phyloP scores from a whole-genome alignment of 1,140 invertebrate species.

The Helicorthomorpha holstii region DNA sequence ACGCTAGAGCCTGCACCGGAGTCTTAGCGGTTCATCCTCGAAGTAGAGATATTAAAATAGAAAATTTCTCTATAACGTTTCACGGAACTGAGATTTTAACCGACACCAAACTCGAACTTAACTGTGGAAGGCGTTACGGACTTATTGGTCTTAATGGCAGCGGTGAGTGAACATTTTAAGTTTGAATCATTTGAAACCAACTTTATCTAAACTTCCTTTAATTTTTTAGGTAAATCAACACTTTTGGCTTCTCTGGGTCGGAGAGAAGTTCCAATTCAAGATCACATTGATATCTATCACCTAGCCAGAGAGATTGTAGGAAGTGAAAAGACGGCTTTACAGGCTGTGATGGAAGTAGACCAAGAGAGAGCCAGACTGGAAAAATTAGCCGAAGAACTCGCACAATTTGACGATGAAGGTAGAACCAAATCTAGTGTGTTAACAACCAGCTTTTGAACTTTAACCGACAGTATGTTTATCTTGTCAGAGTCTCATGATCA shows the following conservation, averaged over 20 bases:
- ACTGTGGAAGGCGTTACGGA: constrained; percentile 90
- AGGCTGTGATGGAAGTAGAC: constrained; percentile 98
- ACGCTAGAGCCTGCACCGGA: constrained; percentile 86
- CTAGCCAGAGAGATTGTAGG: constrained; percentile 92
- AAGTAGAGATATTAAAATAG: constrained; percentile 91
- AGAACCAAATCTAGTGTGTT: no score
- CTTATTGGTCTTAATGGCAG: constrained; percentile 91
- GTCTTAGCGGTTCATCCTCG: constrained; percentile 84
- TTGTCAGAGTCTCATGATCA: constrained; percentile 73
- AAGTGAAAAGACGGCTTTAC: constrained; percentile 67
- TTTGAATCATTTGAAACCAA: background rate
- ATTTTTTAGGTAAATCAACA: constrained; percentile 64
- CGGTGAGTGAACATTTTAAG: constrained; percentile 36
- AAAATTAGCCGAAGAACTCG: constrained; percentile 76
- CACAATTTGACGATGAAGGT: constrained; percentile 73
- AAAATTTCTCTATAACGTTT: constrained; percentile 94
- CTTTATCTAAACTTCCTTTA: constrained; percentile 4
- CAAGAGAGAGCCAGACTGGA: constrained; percentile 82
- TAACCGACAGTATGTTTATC: constrained; percentile 10
- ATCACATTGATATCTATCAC: constrained; percentile 96
- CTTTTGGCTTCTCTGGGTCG: constrained; percentile 77
- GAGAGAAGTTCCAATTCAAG: constrained; percentile 87
- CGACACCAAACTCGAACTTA: constrained; percentile 91
- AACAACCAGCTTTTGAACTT: no score
- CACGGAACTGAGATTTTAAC: constrained; percentile 89